Evolutionary conservation across 2,113 vertebrate genomes (phyloP).

Genomic region (Platysteira castanea): DNA sequence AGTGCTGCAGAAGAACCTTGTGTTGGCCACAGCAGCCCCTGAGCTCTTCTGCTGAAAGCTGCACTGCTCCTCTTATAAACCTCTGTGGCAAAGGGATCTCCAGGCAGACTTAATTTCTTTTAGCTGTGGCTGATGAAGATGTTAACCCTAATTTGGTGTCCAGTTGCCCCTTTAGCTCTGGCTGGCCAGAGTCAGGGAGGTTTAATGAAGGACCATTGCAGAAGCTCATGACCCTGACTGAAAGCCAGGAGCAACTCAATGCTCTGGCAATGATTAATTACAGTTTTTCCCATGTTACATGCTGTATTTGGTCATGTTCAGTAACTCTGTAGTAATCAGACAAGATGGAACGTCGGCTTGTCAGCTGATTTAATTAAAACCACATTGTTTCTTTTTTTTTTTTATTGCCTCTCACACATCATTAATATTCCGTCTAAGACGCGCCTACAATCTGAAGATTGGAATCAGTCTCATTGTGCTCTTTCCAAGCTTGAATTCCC

Average conservation of each 20-base stretch:
- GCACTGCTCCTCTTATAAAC: neutral
- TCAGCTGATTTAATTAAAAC: slow-evolving; percentile 66
- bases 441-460: slow-evolving; percentile 51
- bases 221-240: neutral
- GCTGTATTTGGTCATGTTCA: slow-evolving; percentile 46
- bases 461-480: slow-evolving; percentile 53
- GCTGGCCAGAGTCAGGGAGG: neutral
- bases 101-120: neutral
- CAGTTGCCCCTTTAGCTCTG: neutral
- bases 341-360: slow-evolving; percentile 33
- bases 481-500: slow-evolving; percentile 62
- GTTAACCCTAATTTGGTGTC: neutral
- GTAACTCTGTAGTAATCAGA: slow-evolving; percentile 48
- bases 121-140: neutral
- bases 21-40: neutral
- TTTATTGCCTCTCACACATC: slow-evolving; percentile 58
- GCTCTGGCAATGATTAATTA: slow-evolving; percentile 22
- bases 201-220: neutral
- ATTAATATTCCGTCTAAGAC: slow-evolving; percentile 55
- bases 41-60: neutral
- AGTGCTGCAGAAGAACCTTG: neutral
- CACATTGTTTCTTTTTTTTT: slow-evolving; percentile 13
- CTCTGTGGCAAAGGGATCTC: neutral
- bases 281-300: neutral
- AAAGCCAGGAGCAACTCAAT: neutral